phyloP scores from a whole-genome alignment of 1,140 invertebrate species.

The Plectrocnemia conspersa region DNA sequence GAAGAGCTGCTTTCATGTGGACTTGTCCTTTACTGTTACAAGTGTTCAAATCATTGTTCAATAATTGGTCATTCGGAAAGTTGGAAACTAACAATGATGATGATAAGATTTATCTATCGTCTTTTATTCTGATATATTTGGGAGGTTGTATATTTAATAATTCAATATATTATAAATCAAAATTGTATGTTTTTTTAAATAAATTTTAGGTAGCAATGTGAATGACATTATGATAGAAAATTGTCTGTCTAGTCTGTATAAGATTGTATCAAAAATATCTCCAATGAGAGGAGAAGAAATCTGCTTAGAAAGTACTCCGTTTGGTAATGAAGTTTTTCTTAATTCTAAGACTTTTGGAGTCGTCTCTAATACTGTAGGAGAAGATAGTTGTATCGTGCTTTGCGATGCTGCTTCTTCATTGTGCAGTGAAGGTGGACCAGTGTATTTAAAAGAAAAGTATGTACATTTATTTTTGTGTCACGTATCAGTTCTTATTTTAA shows the following conservation, averaged over 20 bases:
- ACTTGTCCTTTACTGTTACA: constrained; percentile 49
- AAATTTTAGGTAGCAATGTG: not conserved
- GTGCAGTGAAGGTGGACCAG: constrained; percentile 57
- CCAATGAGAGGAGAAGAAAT: constrained; percentile 36
- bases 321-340: constrained; percentile 52
- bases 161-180: not conserved
- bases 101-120: constrained; percentile 44
- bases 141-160: constrained; percentile 38
- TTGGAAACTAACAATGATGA: constrained; percentile 44
- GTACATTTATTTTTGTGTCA: not conserved
- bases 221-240: not conserved
- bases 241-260: constrained; percentile 2
- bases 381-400: constrained; percentile 51
- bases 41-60: constrained; percentile 50
- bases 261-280: not conserved
- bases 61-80: constrained; percentile 49
- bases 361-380: constrained; percentile 54
- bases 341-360: constrained; percentile 54
- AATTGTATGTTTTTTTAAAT: not conserved
- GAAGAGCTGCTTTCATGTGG: constrained; percentile 49
- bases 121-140: constrained; percentile 51
- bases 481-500: not conserved
- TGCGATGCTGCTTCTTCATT: constrained; percentile 55
- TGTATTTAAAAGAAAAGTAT: constrained; percentile 41
- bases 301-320: constrained; percentile 47